A percentile compares a stretch with the other conserved stretches of the same genome.
phyloP scores from a whole-genome alignment of 2,888 invertebrate genomes.

The Lacanobia oleracea region DNA sequence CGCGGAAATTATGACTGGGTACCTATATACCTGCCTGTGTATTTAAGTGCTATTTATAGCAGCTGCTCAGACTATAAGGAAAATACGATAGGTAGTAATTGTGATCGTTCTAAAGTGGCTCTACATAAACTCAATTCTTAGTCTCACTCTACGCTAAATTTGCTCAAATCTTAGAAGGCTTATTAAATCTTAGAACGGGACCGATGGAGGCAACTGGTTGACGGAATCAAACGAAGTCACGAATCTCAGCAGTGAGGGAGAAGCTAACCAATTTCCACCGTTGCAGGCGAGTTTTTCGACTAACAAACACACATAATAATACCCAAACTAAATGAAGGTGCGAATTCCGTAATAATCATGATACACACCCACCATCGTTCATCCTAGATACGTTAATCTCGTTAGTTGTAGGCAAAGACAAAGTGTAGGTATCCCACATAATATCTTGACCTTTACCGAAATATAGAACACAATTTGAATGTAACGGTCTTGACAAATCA shows the following conservation, averaged over 20 bases:
- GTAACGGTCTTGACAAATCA: constrained; percentile 18
- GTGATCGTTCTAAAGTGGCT: background rate
- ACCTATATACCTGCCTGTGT: constrained; percentile 27
- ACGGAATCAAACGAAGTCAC: too few species aligned
- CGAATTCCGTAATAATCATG: constrained; percentile 59
- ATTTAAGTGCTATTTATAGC: constrained; percentile 37
- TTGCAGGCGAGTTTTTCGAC: too few species aligned
- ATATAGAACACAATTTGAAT: constrained; percentile 6
- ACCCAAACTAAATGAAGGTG: constrained; percentile 25
- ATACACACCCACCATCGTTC: constrained; percentile 54
- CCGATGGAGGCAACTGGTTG: too few species aligned
- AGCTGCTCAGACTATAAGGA: constrained; percentile 20
- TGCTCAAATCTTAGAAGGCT: background rate
- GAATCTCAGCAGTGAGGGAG: too few species aligned
- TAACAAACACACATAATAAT: constrained; percentile 30
- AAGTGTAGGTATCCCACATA: background rate
- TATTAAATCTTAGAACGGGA: too few species aligned
- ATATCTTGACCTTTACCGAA: constrained; percentile 3
- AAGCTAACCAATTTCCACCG: too few species aligned
- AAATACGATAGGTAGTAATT: constrained; percentile 24
- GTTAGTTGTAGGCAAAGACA: constrained; percentile 62
- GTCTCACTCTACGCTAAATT: background rate
- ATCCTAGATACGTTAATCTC: constrained; percentile 63
- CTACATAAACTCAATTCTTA: too few species aligned
- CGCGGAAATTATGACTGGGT: constrained; percentile 55